Base-by-base conservation (phyloP, 2,888 invertebrate genomes). In the Eilema caniola region DNA sequence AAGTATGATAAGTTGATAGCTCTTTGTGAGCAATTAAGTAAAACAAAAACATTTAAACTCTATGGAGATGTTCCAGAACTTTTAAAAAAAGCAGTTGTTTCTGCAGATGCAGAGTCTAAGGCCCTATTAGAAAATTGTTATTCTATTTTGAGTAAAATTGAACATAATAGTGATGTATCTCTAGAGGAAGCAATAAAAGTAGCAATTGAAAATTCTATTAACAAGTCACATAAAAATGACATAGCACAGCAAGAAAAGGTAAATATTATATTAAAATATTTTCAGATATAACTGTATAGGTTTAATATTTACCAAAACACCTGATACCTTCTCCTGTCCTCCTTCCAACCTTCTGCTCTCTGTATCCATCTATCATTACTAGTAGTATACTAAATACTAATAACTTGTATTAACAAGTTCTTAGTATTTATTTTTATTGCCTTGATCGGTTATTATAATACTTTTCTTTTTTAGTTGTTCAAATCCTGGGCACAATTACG, bases 401-500 rank as follows among this genome's bases (percentile, higher is more conserved):
- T 12, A 37, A 37, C 33, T 37, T 37, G 33, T 47, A 47, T 4
- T 47, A 20, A 5, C 1, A 20, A 47, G 20, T 16, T 47, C 20
- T 20, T 5, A 20, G 20, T 47, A 47, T 41, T 47, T 20, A 20
- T 53, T 53, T 53, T 14, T 16, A 59, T 20, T 25, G 10, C 8
- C 25, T 47, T 20, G 7, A 31, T 56, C n/a, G n/a, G n/a, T 41
- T 41, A 16, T 41, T 41, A 41, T 16, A 3, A 41, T 16, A 41
- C 16, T 3, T 0, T 25, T 74, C 67, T 76, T 70, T 78, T 76
- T 66, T 82, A 96, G 95, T 76, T 93, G 62, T 97, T 96, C 84
- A 82, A 92, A 71, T 90, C 94, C 67, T 97, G 97, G 97, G 96
- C 95, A 72, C 85, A 92, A 73, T 84, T 92, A 63, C 95, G 98